Base-by-base conservation (phyloP, 2,888 invertebrate species). In the Pemphredon lugubris region DNA sequence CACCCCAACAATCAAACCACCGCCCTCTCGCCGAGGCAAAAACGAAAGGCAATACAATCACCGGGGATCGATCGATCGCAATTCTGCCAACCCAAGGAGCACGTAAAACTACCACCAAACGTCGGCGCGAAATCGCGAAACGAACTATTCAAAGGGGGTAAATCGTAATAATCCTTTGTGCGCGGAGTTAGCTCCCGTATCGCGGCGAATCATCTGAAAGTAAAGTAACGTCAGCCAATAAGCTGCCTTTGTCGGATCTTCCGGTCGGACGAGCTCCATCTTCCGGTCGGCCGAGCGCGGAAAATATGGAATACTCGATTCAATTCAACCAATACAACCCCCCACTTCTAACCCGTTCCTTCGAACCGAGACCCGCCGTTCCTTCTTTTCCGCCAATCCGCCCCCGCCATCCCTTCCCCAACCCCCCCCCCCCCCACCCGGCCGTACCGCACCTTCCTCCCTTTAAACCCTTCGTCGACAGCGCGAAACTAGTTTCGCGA, bases 161-260 rank as follows among this genome's bases (percentile, higher is more conserved):
- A 74, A 76, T 80, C 71, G 78, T 76, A 78, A 81, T 74, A 80
- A 81, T 71, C 68, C 64, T 60, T 65, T 63, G 63, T 58, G 53
- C 40, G 44, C 39, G 54, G 7, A 42, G 30, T 57, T 23, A 11
- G 54, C 55, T 54, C n/a, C n/a, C 37, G 66, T 51, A 40, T 69
- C 73, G 61, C 44, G 55, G 23, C 44, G 67, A 75, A 81, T 79
- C 76, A 71, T 77, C 69, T 55, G 66, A 79, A 77, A 76, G 77
- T 76, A 83, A 81, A 81, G 83, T 84, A 83, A 83, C 80, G 78
- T 75, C 75, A 73, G 83, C 84, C 87, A 87, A 88, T 88, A 88
- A 88, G 83, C 72, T 70, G 82, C 85, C 85, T 88, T 88, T 88
- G 88, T 88, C 86, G 84, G 74, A 84, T 86, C 82, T 87, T 87